A percentile compares a stretch with the other conserved stretches of the same genome.
Conservation (phyloP, 1,140 invertebrate species). For the Zaprionus camerounensis region DNA sequence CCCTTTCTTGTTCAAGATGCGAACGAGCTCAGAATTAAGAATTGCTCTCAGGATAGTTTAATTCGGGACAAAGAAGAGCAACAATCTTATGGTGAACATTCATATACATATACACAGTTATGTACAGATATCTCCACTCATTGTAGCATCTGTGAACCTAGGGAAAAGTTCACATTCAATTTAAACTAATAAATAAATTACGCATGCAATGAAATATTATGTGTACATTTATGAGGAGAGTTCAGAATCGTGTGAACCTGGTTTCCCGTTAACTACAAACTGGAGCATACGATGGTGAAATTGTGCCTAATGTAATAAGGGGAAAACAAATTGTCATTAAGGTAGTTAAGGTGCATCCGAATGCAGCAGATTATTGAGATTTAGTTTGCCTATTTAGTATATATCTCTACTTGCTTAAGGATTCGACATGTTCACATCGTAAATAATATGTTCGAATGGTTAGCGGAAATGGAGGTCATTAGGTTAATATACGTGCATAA, state of each 20-base stretch:
- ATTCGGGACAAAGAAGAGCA: background rate
- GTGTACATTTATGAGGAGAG: constrained; percentile 50
- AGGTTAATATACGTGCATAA: background rate
- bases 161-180: constrained; percentile 45
- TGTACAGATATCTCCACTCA: background rate
- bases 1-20: background rate
- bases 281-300: constrained; percentile 9
- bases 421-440: background rate
- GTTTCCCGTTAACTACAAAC: constrained; percentile 10
- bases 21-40: background rate
- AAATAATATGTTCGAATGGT: background rate
- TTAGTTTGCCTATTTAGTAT: too few relatives aligned
- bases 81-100: background rate
- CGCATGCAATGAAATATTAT: constrained; percentile 32
- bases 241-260: constrained; percentile 49
- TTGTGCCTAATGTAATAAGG: background rate
- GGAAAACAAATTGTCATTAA: background rate
- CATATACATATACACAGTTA: background rate
- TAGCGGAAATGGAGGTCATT: background rate
- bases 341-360: background rate
- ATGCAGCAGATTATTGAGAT: background rate
- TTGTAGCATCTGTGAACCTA: constrained; percentile 8
- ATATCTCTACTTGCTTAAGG: background rate
- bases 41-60: background rate
- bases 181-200: constrained; percentile 73